Evolutionary conservation across 2,797 vertebrate species (phyloP).

Genomic region (Cossypha heuglini): DNA sequence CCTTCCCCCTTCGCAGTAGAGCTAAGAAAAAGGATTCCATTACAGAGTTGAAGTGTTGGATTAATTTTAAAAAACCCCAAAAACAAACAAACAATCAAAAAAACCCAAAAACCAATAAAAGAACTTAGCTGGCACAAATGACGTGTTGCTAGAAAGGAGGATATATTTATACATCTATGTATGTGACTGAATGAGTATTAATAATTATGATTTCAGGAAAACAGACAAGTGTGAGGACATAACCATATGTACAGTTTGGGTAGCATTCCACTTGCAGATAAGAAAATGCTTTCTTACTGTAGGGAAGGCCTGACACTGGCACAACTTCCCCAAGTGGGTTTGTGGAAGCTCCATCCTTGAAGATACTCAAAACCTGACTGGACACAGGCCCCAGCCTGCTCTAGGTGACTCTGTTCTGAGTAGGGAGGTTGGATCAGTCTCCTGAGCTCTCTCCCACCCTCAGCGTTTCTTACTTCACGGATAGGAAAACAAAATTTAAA

Average conservation of each 20-base stretch:
- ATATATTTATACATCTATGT: too few relatives aligned
- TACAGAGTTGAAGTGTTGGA: not conserved
- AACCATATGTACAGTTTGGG: not conserved
- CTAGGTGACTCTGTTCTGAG: not conserved
- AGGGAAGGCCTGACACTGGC: not conserved
- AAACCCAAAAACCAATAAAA: accelerated
- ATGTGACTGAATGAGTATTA: not conserved
- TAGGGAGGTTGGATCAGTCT: not conserved
- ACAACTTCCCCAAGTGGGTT: not conserved
- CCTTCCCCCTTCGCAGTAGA: accelerated
- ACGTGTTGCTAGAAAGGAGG: not conserved
- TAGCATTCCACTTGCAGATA: not conserved
- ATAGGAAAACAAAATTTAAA: not conserved
- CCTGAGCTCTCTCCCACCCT: not conserved
- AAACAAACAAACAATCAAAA: too few relatives aligned
- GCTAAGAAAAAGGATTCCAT: not conserved
- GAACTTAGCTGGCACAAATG: not conserved
- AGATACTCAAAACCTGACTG: not conserved
- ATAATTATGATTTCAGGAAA: not conserved
- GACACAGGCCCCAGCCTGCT: not conserved
- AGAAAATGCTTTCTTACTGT: not conserved
- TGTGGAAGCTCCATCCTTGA: not conserved
- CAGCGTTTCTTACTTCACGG: not conserved
- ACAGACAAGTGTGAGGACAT: not conserved
- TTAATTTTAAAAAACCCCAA: not conserved